Evolutionary conservation across 2,888 invertebrate genomes (phyloP).

Genomic region (Lochmaea crataegi): DNA sequence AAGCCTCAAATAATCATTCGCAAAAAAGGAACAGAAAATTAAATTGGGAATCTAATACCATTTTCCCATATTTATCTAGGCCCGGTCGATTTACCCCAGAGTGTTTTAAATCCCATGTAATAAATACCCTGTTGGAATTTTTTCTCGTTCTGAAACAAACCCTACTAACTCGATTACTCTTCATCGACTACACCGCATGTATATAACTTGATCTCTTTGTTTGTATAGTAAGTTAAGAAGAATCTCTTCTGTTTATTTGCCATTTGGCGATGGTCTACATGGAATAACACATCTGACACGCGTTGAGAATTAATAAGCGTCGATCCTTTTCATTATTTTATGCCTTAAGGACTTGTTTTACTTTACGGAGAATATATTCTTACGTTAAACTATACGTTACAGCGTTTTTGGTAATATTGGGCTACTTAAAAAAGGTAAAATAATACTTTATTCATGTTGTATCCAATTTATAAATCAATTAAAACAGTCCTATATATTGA

Average conservation of each 20-base stretch:
- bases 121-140: slow-evolving; percentile 39
- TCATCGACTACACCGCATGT: slow-evolving; percentile 52
- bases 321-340: slow-evolving; percentile 14
- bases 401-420: too few species aligned
- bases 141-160: slow-evolving; percentile 42
- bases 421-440: too few species aligned
- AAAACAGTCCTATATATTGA: too few species aligned
- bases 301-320: slow-evolving; percentile 43
- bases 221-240: slow-evolving; percentile 64
- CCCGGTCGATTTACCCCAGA: slow-evolving; percentile 37
- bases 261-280: slow-evolving; percentile 55
- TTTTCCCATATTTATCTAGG: slow-evolving; percentile 32
- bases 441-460: too few species aligned
- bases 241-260: slow-evolving; percentile 61
- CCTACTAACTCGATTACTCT: slow-evolving; percentile 59
- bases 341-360: background rate
- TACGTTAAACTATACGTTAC: too few species aligned
- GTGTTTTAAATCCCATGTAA: slow-evolving; percentile 45
- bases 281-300: slow-evolving; percentile 47
- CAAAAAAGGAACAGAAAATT: slow-evolving; percentile 8
- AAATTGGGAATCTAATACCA: slow-evolving; percentile 16
- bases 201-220: slow-evolving; percentile 62
- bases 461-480: too few species aligned
- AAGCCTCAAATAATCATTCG: background rate
- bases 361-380: too few species aligned